Evolutionary conservation across 2,113 vertebrate species (phyloP), one percentile per base, ranked within the genome.

Genomic region (Cariama cristata): DNA sequence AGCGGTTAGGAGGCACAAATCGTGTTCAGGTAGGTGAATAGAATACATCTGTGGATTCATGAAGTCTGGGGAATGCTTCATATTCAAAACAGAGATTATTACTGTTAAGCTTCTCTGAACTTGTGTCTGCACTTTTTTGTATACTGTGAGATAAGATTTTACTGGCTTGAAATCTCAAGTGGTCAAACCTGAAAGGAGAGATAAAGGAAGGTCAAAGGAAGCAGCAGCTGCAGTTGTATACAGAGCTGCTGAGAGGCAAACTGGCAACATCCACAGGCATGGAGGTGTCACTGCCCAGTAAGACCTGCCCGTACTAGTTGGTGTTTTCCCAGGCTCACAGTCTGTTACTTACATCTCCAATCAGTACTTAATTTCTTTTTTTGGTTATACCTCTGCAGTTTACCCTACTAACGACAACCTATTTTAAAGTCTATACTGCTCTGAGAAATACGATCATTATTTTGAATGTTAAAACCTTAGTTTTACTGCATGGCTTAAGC

Each of bases 221-320:
- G 3, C 4, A 76, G 26, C 2, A 80, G 14, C 4, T 4, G 0
- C 24, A 42, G 11, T 9, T 47, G 8, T 24, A 16, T n/a, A 52
- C 13, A 44, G 19, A 64, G 28, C 3, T 73, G 24, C 49, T 64
- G n/a, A 68, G 27, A 59, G 8, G 28, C 3, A 67, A 76, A 68
- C 4, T 26, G 20, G 12, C 3, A n/a, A 35, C 40, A 64, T 32
- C 22, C 18, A 6, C 8, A 23, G 35, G 14, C 28, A 35, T 28
- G 12, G 15, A n/a, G 14, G 11, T 49, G 20, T 19, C 35, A 35
- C 22, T n/a, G 58, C n/a, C 10, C 30, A 38, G 27, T 40, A 44
- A 63, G 10, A 63, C 5, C 12, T 63, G 21, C 8, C 49, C 21
- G 13, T 69, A 27, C n/a, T 73, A 28, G 11, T 8, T 5, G 4